Base-by-base conservation (phyloP, 2,113 vertebrate genomes). In the Lynx canadensis region DNA sequence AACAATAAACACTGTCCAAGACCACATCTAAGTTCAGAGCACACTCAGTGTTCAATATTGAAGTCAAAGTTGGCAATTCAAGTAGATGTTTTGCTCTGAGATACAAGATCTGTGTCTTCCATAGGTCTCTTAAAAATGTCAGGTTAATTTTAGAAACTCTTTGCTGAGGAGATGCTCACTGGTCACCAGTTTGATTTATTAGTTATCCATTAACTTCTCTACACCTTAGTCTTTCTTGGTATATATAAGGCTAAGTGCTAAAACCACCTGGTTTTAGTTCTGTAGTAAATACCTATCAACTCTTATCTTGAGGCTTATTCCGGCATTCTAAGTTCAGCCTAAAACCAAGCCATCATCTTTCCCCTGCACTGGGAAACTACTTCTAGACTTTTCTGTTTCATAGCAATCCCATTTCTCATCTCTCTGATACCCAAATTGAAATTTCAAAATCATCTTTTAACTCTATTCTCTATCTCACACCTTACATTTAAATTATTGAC, bases 101-200 rank as follows among this genome's bases (percentile, higher is more conserved):
- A 91, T 6, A 65, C 0, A 89, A 91, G 9, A 81, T 23, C 38
- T 79, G 2, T 55, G 9, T 65, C 55, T 55, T 92, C 87, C 38
- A 50, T 36, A 94, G 9, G 38, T 55, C 5, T 60, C 29, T 80
- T 19, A 88, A 76, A 78, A 38, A 79, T 38, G 31, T 38, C 31
- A 87, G 12, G 14, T 57, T 71, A n/a, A 31, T 83, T 91, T 95
- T 81, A 86, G 87, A 94, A 95, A 89, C 9, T 65, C 36, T 66
- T 76, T 90, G 33, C 19, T 68, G 13, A 95, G 41, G 41, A 57
- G 11, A 78, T 50, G 38, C 11, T 55, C 63, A 33, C 3, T 52
- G 9, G 38, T 66, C 18, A 86, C 3, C 3, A 86, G 50, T 38
- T 31, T 89, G 60, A 78, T 19, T 82, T 60, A 65, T 87, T 65